These are phyloP conservation scores for Myrmecophaga tridactyla DNA, from an alignment of 2,113 vertebrate species.

Conservation along the genomic window DNA sequence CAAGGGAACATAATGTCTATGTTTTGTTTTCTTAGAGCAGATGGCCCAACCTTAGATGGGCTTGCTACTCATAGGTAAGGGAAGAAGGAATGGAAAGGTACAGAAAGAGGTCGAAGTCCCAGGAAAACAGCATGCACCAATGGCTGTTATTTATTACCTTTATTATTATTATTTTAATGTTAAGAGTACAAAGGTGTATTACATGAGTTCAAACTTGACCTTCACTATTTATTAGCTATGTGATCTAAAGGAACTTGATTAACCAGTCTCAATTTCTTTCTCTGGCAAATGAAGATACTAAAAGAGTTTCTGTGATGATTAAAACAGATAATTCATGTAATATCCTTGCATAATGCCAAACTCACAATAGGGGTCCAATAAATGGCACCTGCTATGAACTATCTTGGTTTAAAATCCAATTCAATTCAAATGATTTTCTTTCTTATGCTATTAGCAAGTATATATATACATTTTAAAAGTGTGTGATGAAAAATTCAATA, in stretches of 20 bases:
- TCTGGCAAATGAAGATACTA: background rate
- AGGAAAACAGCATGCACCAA: background rate
- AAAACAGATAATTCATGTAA: background rate
- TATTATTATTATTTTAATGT: background rate
- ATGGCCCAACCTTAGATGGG: background rate
- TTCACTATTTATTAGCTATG: background rate
- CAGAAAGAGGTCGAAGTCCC: background rate
- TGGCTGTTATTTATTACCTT: background rate
- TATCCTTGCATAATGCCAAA: background rate
- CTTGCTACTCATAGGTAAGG: background rate
- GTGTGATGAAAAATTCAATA: background rate
- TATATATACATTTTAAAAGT: background rate
- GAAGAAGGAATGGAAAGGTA: background rate
- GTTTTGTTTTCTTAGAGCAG: background rate
- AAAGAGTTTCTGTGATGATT: background rate
- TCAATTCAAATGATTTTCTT: background rate
- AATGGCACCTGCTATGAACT: background rate
- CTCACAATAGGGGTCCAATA: background rate
- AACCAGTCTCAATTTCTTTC: background rate
- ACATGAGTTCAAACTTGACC: background rate
- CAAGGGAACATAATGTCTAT: background rate
- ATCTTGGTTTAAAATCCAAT: background rate
- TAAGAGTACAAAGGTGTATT: background rate
- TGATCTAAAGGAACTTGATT: background rate
- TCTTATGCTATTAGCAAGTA: background rate